Evolutionary conservation across 2,797 vertebrate genomes (phyloP).

Genomic region (Rhinella marina): DNA sequence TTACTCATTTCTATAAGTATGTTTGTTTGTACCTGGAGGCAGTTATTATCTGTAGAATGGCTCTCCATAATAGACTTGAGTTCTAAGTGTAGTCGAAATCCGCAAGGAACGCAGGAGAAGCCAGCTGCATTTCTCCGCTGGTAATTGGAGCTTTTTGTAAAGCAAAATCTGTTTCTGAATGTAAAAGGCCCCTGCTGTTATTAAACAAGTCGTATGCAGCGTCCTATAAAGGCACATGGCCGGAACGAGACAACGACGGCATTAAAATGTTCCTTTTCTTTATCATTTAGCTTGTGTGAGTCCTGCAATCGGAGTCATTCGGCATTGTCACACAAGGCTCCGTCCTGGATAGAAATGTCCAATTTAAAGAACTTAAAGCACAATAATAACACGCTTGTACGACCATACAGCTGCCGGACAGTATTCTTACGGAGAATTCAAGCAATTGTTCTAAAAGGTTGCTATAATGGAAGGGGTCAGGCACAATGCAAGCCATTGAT

Average conservation of each 20-base stretch:
- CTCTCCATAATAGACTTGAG: constrained; percentile 2
- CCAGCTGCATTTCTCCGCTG: not conserved
- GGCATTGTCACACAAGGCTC: not conserved
- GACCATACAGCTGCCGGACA: not conserved
- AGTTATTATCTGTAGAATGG: constrained; percentile 36
- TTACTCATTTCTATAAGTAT: constrained; percentile 14
- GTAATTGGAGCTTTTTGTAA: constrained; percentile 45
- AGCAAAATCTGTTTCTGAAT: constrained; percentile 5
- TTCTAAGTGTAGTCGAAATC: constrained; percentile 16
- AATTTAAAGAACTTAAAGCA: not conserved
- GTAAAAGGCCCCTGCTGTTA: constrained; percentile 22
- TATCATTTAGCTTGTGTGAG: not conserved
- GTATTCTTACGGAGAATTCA: not conserved
- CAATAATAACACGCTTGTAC: not conserved
- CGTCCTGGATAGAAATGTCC: constrained; percentile 10
- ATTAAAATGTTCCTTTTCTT: constrained; percentile 7
- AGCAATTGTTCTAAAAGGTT: not conserved
- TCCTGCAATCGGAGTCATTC: constrained; percentile 2
- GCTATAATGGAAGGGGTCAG: not conserved
- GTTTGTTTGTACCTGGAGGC: constrained; percentile 33
- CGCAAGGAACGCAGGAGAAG: not conserved
- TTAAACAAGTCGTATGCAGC: not conserved
- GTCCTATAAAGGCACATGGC: not conserved
- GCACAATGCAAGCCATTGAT: not conserved
- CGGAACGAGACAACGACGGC: not conserved